phyloP scores from a whole-genome alignment of 2,113 vertebrate genomes.

The Python bivittatus region DNA sequence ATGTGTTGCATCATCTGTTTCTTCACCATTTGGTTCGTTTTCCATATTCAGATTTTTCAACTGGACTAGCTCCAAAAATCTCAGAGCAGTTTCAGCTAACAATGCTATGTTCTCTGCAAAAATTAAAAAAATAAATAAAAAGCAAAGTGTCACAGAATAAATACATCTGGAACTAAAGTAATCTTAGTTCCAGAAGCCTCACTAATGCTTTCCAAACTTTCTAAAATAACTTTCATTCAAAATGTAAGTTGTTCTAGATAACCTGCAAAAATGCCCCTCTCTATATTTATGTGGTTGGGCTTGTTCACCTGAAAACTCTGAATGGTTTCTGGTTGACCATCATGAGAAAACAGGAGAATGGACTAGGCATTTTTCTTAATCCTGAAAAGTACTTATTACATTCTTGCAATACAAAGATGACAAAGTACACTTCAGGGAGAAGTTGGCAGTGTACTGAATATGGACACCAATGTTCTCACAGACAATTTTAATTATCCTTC shows the following conservation, averaged over 20 bases:
- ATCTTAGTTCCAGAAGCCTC: neutral
- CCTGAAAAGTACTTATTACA: neutral
- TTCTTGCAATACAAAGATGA: neutral
- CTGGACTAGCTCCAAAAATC: constrained; percentile 95
- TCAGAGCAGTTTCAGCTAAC: constrained; percentile 93
- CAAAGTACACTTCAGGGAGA: neutral
- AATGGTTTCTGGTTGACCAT: neutral
- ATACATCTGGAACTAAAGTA: neutral
- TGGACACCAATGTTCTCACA: neutral
- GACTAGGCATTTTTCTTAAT: neutral
- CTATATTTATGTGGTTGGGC: neutral
- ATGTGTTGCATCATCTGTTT: constrained; percentile 86
- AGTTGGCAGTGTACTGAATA: neutral
- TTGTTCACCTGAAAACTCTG: neutral
- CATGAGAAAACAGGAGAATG: neutral
- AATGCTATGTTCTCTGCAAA: constrained; percentile 93
- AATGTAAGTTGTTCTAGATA: neutral
- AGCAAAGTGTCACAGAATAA: neutral
- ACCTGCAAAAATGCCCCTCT: neutral
- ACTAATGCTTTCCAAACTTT: neutral
- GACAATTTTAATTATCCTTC: neutral
- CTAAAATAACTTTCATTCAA: neutral
- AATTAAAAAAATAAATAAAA: constrained; percentile 31
- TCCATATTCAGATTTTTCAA: constrained; percentile 93
- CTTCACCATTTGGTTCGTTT: constrained; percentile 88